Base-by-base conservation (phyloP, 2,797 vertebrate genomes). In the Apogon talboti region DNA sequence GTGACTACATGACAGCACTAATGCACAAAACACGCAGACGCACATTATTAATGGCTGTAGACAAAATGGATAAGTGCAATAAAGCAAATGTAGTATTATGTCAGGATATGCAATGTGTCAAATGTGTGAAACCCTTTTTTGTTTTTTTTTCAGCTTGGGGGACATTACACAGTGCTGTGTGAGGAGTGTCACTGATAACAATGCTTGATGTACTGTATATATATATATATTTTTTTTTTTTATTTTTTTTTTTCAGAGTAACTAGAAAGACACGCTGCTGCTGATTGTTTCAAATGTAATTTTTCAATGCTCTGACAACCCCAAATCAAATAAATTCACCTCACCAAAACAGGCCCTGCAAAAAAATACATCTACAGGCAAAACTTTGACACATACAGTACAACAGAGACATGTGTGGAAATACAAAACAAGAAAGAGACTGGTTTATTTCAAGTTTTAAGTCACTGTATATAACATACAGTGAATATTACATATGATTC, bases 11-110 rank as follows among this genome's bases (percentile, higher is more conserved):
- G 16, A 59, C 49, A 40, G 10, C 16, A 21, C 33, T 13, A 40
- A 30, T 62, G 48, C 13, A 28, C 14, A 61, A 58, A 71, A 13
- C 35, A n/a, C 10, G 50, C n/a, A 19, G 21, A 42, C 50, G 45
- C 43, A 11, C 45, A 18, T 0, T 11, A 48, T 52, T 15, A 16
- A 57, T 49, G 50, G 45, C 28, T 43, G n/a, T 1, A 42, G 37
- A 63, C 19, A 21, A 66, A 11, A 47, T 37, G 46, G 37, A 67
- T 15, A 42, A 44, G 14, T 16, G 55, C 24, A 44, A 30, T 24
- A 42, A 71, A 61, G 63, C 40, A 61, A 55, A 65, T 15, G 1
- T 48, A 55, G 54, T 35, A 13, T 4, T 42, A 12, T 51, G 16
- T 33, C 21, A 24, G 21, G 19, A 28, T 40, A 35, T 16, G 2